Evolutionary conservation across 1,140 invertebrate species (phyloP).

Genomic region (Capitella teleta): DNA sequence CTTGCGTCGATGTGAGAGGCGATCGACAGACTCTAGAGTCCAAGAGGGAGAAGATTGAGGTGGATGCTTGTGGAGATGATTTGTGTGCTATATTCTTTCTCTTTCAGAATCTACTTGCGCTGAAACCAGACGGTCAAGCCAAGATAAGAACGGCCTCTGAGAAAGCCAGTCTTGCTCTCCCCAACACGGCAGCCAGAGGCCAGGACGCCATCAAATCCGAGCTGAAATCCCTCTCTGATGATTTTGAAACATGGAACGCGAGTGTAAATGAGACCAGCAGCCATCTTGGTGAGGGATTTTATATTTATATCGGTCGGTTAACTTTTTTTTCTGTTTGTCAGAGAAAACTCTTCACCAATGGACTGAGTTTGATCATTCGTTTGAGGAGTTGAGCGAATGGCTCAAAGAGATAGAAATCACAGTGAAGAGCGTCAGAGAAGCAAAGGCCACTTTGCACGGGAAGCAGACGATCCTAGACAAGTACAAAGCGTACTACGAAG

Average conservation of each 20-base stretch:
- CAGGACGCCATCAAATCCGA: constrained; percentile 62
- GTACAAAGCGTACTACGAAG: constrained; percentile 31
- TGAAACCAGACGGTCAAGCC: constrained; percentile 26
- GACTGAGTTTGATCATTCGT: constrained; percentile 30
- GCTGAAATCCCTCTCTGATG: constrained; percentile 46
- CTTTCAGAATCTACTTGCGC: constrained; percentile 22
- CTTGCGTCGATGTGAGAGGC: constrained; percentile 73
- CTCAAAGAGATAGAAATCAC: constrained; percentile 77
- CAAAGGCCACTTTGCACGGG: constrained; percentile 80
- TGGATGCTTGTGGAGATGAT: constrained; percentile 14
- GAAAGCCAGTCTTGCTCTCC: constrained; percentile 24
- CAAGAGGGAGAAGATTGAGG: constrained; percentile 74
- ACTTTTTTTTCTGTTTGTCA: background rate
- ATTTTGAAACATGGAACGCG: constrained; percentile 1
- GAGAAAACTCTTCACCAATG: constrained; percentile 51
- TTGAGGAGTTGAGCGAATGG: constrained; percentile 82
- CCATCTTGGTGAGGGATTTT: constrained; percentile 5
- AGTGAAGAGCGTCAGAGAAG: constrained; percentile 81
- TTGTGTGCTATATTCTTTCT: constrained; percentile 1
- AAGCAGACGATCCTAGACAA: constrained; percentile 68
- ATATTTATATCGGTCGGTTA: background rate
- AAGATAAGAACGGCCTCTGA: constrained; percentile 24
- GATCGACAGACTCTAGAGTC: constrained; percentile 83
- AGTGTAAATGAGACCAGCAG: background rate
- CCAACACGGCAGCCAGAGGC: constrained; percentile 64